Percentiles rank a stretch among this genome's conserved stretches.
These are phyloP conservation scores for Hyalella azteca DNA, from an alignment of 2,888 invertebrate genomes.

Conservation along the genomic window DNA sequence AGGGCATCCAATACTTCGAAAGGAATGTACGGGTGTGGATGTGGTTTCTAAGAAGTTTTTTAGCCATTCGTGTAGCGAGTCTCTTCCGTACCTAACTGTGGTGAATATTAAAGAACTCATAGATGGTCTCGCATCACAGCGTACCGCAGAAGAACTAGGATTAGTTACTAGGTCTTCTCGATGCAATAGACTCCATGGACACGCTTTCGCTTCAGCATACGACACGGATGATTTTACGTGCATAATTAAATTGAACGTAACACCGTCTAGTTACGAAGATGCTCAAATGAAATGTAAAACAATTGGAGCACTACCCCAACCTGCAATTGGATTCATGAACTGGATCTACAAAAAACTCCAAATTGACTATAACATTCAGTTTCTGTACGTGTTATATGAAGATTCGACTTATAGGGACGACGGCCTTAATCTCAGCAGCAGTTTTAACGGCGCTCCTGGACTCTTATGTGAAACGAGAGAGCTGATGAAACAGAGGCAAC, in stretches of 20 bases:
- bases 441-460: too few species aligned
- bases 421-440: too few species aligned
- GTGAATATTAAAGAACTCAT: not conserved
- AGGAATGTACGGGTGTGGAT: conserved; percentile 7
- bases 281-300: conserved; percentile 40
- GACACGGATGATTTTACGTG: conserved; percentile 11
- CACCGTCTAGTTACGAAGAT: conserved; percentile 39
- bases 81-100: not conserved
- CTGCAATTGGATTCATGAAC: conserved; percentile 49
- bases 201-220: not conserved
- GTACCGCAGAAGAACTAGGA: not conserved
- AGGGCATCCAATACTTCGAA: not conserved
- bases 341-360: conserved; percentile 44
- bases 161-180: not conserved
- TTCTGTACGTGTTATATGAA: too few species aligned
- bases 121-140: not conserved
- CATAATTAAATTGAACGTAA: conserved; percentile 15
- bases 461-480: too few species aligned
- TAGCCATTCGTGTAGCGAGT: not conserved
- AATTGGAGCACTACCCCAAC: conserved; percentile 39
- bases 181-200: not conserved
- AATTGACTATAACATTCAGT: not conserved
- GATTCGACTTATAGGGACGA: too few species aligned
- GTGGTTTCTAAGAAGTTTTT: not conserved
- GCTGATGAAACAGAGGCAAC: too few species aligned